Conservation (phyloP, 2,113 vertebrate species). For the Trachemys scripta region DNA sequence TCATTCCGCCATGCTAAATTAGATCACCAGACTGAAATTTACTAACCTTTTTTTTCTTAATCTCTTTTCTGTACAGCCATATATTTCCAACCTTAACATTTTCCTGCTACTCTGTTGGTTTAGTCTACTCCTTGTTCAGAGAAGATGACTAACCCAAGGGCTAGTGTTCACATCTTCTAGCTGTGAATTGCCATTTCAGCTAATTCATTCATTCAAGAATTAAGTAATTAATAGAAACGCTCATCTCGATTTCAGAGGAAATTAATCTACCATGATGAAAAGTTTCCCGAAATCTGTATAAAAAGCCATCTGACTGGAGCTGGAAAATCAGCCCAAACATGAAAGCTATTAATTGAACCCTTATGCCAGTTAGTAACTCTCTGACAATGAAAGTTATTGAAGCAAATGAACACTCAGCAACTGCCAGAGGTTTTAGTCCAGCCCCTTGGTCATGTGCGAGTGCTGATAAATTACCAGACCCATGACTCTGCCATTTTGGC, state of each 20-base stretch:
- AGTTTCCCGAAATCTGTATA: slow-evolving; percentile 41
- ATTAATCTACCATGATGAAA: slow-evolving; percentile 38
- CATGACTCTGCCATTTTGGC: slow-evolving; percentile 56
- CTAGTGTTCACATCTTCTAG: background rate
- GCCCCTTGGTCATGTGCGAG: background rate
- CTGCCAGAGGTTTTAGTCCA: slow-evolving; percentile 48
- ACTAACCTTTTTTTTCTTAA: background rate
- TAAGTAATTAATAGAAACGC: background rate
- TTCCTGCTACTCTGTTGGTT: background rate
- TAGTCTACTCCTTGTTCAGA: background rate
- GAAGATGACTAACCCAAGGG: background rate
- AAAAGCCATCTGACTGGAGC: slow-evolving; percentile 31
- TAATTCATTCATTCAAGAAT: background rate
- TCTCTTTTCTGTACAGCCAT: background rate
- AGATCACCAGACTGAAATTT: slow-evolving; percentile 28
- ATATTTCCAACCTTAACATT: background rate
- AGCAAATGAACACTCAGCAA: slow-evolving; percentile 23
- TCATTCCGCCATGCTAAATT: slow-evolving; percentile 23
- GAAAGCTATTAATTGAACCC: slow-evolving; percentile 56
- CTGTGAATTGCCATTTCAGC: background rate
- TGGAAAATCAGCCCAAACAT: slow-evolving; percentile 61
- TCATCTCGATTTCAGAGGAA: slow-evolving; percentile 26
- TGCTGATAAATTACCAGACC: slow-evolving; percentile 27
- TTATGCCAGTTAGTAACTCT: slow-evolving; percentile 61
- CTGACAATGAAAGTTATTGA: slow-evolving; percentile 60